A percentile compares a stretch with the other conserved stretches of the same genome.
These are phyloP conservation scores for Torymus texanus DNA, from an alignment of 2,888 invertebrate species.

Conservation along the genomic window DNA sequence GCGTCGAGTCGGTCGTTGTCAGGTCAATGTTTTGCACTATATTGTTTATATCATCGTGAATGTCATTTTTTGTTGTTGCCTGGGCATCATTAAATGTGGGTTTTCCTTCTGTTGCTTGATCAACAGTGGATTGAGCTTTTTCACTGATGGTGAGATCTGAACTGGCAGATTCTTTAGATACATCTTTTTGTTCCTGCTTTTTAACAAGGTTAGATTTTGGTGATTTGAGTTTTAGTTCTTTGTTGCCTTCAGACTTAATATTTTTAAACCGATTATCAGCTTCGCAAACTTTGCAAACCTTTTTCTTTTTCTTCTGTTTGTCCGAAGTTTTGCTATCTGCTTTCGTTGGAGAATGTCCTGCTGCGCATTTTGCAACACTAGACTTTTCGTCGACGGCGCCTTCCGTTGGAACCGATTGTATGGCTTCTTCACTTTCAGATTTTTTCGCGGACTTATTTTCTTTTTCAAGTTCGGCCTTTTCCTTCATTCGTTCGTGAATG, in stretches of 20 bases:
- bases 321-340: constrained; percentile 10
- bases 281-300: constrained; percentile 47
- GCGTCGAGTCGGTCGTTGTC: constrained; percentile 1
- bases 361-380: constrained; percentile 24
- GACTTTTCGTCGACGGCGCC: neutral
- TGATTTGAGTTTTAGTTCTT: constrained; percentile 67
- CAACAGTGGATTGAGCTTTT: neutral
- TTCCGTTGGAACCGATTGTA: neutral
- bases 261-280: constrained; percentile 62
- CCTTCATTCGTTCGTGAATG: constrained; percentile 38
- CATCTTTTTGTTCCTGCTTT: constrained; percentile 45
- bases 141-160: neutral
- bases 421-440: neutral
- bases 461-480: constrained; percentile 15
- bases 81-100: neutral
- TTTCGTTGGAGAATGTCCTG: constrained; percentile 38
- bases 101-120: neutral
- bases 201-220: constrained; percentile 25
- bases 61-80: neutral
- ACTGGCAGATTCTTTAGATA: neutral
- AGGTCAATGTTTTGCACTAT: neutral
- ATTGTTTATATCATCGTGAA: neutral
- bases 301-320: constrained; percentile 51
- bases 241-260: constrained; percentile 68
- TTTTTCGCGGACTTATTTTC: constrained; percentile 31